phyloP scores from a whole-genome alignment of 2,113 vertebrate genomes.

The Dermatemys mawii region DNA sequence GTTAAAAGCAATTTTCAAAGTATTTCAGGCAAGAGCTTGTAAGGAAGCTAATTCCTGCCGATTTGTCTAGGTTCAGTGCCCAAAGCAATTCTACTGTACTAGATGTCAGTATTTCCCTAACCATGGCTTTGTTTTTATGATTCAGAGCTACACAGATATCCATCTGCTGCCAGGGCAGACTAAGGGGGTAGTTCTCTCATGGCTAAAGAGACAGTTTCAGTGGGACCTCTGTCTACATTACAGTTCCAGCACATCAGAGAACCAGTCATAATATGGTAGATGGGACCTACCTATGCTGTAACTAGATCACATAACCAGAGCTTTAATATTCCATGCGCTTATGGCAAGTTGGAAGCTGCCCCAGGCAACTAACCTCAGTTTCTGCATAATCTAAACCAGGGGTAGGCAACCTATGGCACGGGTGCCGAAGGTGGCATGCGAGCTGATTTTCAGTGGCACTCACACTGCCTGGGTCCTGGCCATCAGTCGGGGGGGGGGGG shows the following conservation, averaged over 20 bases:
- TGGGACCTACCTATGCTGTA: neutral
- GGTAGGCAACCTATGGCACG: no score
- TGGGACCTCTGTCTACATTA: neutral
- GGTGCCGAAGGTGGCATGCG: no score
- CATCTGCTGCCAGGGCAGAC: neutral
- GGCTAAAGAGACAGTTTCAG: neutral
- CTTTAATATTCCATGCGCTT: neutral
- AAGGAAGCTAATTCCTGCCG: neutral
- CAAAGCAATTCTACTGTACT: neutral
- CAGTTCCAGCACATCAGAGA: neutral
- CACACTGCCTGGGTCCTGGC: no score
- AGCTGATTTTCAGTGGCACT: no score
- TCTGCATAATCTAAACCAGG: neutral
- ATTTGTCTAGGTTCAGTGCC: neutral
- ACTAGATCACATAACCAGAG: neutral
- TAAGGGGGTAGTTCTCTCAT: neutral
- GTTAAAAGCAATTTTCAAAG: slow-evolving; percentile 38
- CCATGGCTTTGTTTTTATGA: neutral
- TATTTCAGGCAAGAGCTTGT: slow-evolving; percentile 8
- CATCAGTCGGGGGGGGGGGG: no score
- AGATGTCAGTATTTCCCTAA: neutral
- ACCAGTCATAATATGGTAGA: neutral
- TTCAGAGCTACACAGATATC: neutral
- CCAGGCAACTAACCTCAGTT: neutral
- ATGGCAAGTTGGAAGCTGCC: neutral